A percentile compares a stretch with the other conserved stretches of the same genome.
phyloP scores from a whole-genome alignment of 2,797 vertebrate species.

The Sternarchorhynchus goeldii region DNA sequence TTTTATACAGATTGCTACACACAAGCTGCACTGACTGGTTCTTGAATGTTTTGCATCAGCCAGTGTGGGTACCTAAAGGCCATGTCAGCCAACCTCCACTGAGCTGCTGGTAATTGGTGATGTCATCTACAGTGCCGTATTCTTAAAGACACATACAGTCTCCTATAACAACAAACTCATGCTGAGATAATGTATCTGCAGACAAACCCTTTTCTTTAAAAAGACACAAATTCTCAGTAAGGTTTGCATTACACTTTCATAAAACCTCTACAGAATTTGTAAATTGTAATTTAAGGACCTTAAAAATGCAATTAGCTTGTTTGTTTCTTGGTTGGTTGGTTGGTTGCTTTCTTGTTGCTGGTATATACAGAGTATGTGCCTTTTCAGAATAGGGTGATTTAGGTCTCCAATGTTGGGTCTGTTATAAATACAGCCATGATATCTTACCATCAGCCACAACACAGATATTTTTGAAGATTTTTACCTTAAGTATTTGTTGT shows the following conservation, averaged over 20 bases:
- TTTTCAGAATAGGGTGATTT: slow-evolving; percentile 27
- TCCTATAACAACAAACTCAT: neutral
- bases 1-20: slow-evolving; percentile 26
- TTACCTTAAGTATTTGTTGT: slow-evolving; percentile 16
- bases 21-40: slow-evolving; percentile 28
- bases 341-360: slow-evolving; percentile 38
- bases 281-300: slow-evolving; percentile 59
- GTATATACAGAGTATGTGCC: slow-evolving; percentile 36
- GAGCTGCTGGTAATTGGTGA: slow-evolving; percentile 22
- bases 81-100: slow-evolving; percentile 26
- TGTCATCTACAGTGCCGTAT: slow-evolving; percentile 34
- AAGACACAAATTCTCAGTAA: slow-evolving; percentile 7
- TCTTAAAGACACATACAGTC: slow-evolving; percentile 27
- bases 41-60: slow-evolving; percentile 28
- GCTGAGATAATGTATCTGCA: slow-evolving; percentile 15
- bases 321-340: slow-evolving; percentile 16
- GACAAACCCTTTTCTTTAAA: neutral
- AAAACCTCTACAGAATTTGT: slow-evolving; percentile 21
- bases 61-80: slow-evolving; percentile 12
- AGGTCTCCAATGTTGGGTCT: slow-evolving; percentile 3
- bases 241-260: slow-evolving; percentile 21
- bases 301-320: slow-evolving; percentile 39
- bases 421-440: neutral
- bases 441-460: slow-evolving; percentile 13
- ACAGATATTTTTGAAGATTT: slow-evolving; percentile 7